These are phyloP conservation scores for Drosophila melanica DNA, from an alignment of 1,140 invertebrate genomes.

Conservation along the genomic window DNA sequence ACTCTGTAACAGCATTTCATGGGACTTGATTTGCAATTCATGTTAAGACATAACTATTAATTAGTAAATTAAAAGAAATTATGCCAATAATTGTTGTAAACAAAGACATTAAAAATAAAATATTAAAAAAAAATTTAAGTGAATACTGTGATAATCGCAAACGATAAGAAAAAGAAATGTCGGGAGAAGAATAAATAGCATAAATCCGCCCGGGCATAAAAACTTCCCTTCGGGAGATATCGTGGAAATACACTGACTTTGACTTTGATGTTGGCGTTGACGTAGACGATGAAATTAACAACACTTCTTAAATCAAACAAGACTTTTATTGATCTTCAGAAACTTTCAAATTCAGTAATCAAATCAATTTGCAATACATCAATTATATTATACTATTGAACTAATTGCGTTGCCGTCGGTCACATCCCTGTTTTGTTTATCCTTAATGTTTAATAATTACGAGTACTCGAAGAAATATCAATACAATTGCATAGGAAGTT, in stretches of 20 bases:
- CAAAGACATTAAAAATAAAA: not conserved
- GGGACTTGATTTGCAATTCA: slow-evolving; percentile 37
- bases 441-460: slow-evolving; percentile 13
- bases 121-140: slow-evolving; percentile 10
- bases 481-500: slow-evolving; percentile 1
- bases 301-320: slow-evolving; percentile 45
- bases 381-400: slow-evolving; percentile 28
- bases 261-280: not conserved
- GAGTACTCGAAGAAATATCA: slow-evolving; percentile 3
- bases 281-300: slow-evolving; percentile 22
- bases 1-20: slow-evolving; percentile 45
- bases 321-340: slow-evolving; percentile 37
- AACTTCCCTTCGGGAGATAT: not conserved
- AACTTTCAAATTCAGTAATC: slow-evolving; percentile 19
- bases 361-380: slow-evolving; percentile 39
- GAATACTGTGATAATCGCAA: not conserved
- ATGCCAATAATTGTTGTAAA: slow-evolving; percentile 18
- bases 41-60: slow-evolving; percentile 42
- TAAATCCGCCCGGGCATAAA: not conserved
- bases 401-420: slow-evolving; percentile 5
- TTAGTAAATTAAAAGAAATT: slow-evolving; percentile 36
- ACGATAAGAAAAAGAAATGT: not conserved
- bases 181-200: not conserved
- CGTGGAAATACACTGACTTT: not conserved
- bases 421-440: slow-evolving; percentile 12